Evolutionary conservation across 2,113 vertebrate species (phyloP).

Genomic region (Vanacampus margaritifer): DNA sequence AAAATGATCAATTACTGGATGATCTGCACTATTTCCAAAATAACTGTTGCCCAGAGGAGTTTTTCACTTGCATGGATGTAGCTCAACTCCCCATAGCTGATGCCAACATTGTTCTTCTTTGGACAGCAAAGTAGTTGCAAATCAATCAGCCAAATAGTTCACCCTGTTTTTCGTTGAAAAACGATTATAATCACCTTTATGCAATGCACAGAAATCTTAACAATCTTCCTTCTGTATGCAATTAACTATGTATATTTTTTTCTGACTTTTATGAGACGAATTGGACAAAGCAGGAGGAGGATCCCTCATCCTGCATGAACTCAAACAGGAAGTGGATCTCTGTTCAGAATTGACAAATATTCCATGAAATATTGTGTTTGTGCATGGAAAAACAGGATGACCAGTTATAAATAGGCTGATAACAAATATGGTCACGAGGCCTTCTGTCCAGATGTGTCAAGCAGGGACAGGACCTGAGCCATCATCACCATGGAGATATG

Average conservation of each 20-base stretch:
- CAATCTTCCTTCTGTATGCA: neutral
- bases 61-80: neutral
- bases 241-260: neutral
- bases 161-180: no score
- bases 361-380: constrained; percentile 3
- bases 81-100: neutral
- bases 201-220: neutral
- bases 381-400: constrained; percentile 1
- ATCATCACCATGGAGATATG: neutral
- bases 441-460: neutral
- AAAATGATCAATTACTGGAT: neutral
- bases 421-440: neutral
- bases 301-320: neutral
- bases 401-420: neutral
- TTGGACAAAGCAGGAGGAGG: neutral
- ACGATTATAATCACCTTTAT: no score
- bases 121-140: neutral
- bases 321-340: constrained; percentile 1
- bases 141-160: neutral
- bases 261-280: neutral
- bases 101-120: no score
- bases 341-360: neutral
- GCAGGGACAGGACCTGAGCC: neutral
- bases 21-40: neutral
- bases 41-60: neutral